Conservation (phyloP, 2,888 invertebrate genomes). For the Sarcophaga carnaria region DNA sequence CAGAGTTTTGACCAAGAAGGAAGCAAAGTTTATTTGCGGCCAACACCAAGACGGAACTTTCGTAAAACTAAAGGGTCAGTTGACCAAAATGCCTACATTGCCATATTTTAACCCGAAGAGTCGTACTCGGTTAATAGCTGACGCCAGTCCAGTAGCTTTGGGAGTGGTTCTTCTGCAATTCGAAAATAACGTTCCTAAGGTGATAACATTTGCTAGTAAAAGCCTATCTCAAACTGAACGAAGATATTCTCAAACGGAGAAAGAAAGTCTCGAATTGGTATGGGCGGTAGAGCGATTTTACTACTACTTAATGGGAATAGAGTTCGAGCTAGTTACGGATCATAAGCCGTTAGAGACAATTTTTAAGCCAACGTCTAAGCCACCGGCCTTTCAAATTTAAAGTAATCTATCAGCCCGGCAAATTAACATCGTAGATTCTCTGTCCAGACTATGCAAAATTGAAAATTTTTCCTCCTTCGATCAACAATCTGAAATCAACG, state of each 20-base stretch:
- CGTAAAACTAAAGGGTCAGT: conserved; percentile 69
- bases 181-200: conserved; percentile 31
- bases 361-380: conserved; percentile 50
- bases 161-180: conserved; percentile 75
- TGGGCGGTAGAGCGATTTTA: too few species aligned
- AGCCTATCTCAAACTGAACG: conserved; percentile 76
- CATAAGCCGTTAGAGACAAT: conserved; percentile 68
- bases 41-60: conserved; percentile 70
- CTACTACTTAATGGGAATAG: conserved; percentile 41
- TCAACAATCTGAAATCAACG: not conserved
- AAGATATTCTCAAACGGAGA: conserved; percentile 63
- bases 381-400: not conserved
- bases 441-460: conserved; percentile 45
- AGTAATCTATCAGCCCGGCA: conserved; percentile 36
- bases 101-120: conserved; percentile 69
- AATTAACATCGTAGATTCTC: conserved; percentile 56
- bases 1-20: conserved; percentile 73
- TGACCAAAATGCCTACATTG: conserved; percentile 61
- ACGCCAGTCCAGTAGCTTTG: conserved; percentile 75
- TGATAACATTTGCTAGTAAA: conserved; percentile 69
- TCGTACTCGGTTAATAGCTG: conserved; percentile 73
- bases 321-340: conserved; percentile 66
- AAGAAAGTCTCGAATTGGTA: conserved; percentile 34
- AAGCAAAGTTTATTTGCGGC: conserved; percentile 66
- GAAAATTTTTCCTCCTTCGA: conserved; percentile 34